A percentile compares a stretch with the other conserved stretches of the same genome.
Evolutionary conservation across 2,888 invertebrate species (phyloP).

Genomic region (Cyclophora punctaria): DNA sequence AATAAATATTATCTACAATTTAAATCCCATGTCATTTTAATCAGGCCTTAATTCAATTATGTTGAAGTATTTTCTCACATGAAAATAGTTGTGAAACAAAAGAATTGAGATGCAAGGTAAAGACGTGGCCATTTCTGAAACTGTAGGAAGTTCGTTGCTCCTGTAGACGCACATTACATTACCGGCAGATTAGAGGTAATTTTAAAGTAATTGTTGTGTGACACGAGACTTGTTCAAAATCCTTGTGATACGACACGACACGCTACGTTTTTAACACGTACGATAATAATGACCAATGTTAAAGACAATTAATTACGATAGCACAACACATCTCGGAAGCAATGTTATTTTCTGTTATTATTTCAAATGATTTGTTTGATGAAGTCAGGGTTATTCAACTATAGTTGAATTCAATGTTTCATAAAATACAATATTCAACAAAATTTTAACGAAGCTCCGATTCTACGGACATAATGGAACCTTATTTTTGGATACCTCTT

Average conservation of each 20-base stretch:
- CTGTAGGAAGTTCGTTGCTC: conserved; percentile 61
- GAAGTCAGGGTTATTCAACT: no score
- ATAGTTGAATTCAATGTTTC: no score
- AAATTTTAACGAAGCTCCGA: no score
- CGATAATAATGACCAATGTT: conserved; percentile 11
- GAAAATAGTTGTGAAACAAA: conserved; percentile 44
- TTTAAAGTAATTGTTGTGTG: conserved; percentile 61
- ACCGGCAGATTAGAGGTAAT: conserved; percentile 62
- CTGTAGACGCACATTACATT: conserved; percentile 18
- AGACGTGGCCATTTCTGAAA: conserved; percentile 34
- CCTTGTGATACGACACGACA: conserved; percentile 13
- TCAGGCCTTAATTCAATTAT: conserved; percentile 30
- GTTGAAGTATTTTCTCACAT: conserved; percentile 33
- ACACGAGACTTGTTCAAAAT: conserved; percentile 26
- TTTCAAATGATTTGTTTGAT: not conserved
- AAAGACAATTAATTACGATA: conserved; percentile 10
- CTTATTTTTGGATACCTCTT: no score
- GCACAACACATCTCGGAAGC: not conserved
- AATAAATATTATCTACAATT: conserved; percentile 20
- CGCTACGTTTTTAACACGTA: conserved; percentile 6
- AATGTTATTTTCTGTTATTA: conserved; percentile 1
- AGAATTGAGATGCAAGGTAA: conserved; percentile 45
- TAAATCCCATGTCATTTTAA: conserved; percentile 36
- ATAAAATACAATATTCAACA: no score
- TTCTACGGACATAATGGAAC: no score